Base-by-base conservation (phyloP, 2,888 invertebrate species). In the Vannuccia rotundouncinata region DNA sequence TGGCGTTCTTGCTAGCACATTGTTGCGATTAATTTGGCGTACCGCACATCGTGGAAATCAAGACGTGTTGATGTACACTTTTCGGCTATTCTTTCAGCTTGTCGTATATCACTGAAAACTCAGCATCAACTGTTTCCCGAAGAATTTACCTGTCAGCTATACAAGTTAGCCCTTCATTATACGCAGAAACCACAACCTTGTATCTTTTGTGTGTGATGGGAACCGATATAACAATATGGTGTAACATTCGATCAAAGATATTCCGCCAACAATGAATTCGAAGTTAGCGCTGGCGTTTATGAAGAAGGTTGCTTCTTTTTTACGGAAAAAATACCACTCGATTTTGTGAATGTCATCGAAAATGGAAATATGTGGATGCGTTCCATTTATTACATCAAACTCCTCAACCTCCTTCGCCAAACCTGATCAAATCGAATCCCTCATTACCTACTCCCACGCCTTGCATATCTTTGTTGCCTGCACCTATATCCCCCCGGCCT, bases 91-190 rank as follows among this genome's bases (percentile, higher is more conserved):
- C 45, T 45, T 45, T 45, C 66, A 22, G 66, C 66, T 66, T 66
- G 10, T 66, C 66, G 66, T 66, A 66, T 66, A 66, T 66, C 66
- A 66, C 66, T 66, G 66, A 66, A 66, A 66, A 66, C 66, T 66
- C 66, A 66, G 66, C 66, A 66, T 66, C 66, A 66, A 66, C 66
- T 5, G 66, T 66, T 66, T 66, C 66, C 10, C 66, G 66, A 66
- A 66, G 66, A 66, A 66, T 66, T 66, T 66, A 22, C 66, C 13
- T 22, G 25, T 66, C 66, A 66, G 10, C 66, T n/a, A 66, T 66
- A 13, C 66, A 66, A 66, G 66, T 22, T 66, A 66, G 66, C 13
- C 13, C 66, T 66, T 66, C 66, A 66, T 66, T 22, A 66, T 66
- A 66, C 25, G 66, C 66, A n/a, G 66, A 66, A 5, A 66, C 66